Evolutionary conservation across 2,888 invertebrate species (phyloP).

Genomic region (Neoscelio sp.): DNA sequence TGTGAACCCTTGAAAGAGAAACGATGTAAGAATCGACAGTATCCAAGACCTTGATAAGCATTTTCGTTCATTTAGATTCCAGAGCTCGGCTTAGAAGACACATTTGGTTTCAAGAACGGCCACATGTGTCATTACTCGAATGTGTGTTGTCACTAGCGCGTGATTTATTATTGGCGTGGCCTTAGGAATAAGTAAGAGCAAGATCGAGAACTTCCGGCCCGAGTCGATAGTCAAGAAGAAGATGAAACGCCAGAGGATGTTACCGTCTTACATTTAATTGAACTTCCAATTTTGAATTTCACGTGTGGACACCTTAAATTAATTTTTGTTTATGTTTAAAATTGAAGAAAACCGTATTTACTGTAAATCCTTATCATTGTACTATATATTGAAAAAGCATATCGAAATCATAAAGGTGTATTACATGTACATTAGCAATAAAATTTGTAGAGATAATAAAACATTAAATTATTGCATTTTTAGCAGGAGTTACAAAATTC

Average conservation of each 20-base stretch:
- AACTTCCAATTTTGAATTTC: not conserved
- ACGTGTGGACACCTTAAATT: not conserved
- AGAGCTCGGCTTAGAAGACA: slow-evolving; percentile 48
- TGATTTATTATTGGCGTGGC: slow-evolving; percentile 59
- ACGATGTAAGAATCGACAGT: slow-evolving; percentile 2
- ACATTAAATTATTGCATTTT: slow-evolving; percentile 10
- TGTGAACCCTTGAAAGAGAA: not conserved
- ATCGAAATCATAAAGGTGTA: not conserved
- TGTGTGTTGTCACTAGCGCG: slow-evolving; percentile 55
- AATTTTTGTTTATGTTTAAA: slow-evolving; percentile 3
- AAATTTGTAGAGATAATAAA: slow-evolving; percentile 14
- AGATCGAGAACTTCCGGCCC: slow-evolving; percentile 63
- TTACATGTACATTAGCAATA: not conserved
- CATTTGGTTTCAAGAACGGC: slow-evolving; percentile 59
- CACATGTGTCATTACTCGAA: slow-evolving; percentile 57
- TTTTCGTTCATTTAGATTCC: slow-evolving; percentile 60
- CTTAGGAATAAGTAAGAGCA: slow-evolving; percentile 58
- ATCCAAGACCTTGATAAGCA: slow-evolving; percentile 44
- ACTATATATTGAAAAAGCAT: slow-evolving; percentile 20
- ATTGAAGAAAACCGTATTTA: not conserved
- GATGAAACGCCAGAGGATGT: slow-evolving; percentile 31
- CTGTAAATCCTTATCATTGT: slow-evolving; percentile 1
- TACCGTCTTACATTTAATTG: not conserved
- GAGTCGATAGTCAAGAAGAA: slow-evolving; percentile 30
- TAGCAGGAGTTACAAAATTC: not conserved